phyloP scores from a whole-genome alignment of 2,113 vertebrate genomes.

The Centropus bengalensis region DNA sequence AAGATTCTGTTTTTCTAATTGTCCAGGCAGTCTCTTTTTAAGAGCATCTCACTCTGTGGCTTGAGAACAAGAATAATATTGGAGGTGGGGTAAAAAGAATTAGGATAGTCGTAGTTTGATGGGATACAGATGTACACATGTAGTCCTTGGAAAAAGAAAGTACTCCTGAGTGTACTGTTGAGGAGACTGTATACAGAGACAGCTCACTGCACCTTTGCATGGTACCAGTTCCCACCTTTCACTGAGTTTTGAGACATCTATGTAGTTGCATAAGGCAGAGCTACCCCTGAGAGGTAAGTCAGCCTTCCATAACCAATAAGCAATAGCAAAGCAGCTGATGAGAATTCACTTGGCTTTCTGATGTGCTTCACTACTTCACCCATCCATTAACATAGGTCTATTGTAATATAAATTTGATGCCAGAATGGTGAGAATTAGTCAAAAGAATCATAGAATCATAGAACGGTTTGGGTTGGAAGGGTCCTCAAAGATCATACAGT shows the following conservation, averaged over 20 bases:
- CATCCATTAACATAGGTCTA: accelerated
- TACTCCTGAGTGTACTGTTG: not conserved
- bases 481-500: too few species aligned
- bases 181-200: not conserved
- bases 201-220: not conserved
- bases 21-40: not conserved
- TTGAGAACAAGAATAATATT: not conserved
- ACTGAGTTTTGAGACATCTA: not conserved
- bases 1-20: not conserved
- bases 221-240: not conserved
- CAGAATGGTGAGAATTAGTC: not conserved
- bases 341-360: not conserved
- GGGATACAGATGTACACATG: accelerated
- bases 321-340: not conserved
- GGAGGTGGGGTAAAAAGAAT: accelerated
- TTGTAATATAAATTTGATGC: not conserved
- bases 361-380: too few species aligned
- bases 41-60: accelerated
- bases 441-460: not conserved
- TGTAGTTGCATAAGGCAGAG: accelerated
- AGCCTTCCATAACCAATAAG: accelerated
- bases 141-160: accelerated
- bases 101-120: not conserved
- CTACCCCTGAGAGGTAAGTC: not conserved
- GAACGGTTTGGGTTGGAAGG: too few species aligned